Conservation (phyloP, 2,797 vertebrate genomes). For the Mormyrops boulengeri region DNA sequence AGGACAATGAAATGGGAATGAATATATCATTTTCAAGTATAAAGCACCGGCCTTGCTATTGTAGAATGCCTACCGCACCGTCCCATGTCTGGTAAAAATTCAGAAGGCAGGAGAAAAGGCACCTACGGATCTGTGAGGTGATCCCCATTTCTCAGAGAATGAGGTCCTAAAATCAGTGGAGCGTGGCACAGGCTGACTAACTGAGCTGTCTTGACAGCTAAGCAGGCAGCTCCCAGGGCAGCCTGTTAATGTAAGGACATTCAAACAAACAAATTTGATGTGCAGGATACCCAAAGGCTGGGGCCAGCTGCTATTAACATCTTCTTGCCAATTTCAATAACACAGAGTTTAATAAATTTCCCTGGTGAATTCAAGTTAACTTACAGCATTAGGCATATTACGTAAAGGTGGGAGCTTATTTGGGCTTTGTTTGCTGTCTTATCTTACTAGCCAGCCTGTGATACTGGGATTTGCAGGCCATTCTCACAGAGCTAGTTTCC, state of each 20-base stretch:
- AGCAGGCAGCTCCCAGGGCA: neutral
- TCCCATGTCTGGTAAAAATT: neutral
- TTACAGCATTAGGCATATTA: neutral
- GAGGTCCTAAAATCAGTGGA: neutral
- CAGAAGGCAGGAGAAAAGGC: neutral
- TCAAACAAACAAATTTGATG: neutral
- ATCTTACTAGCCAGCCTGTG: neutral
- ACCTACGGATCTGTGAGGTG: neutral
- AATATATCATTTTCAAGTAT: neutral
- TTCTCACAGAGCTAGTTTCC: neutral
- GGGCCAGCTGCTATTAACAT: neutral
- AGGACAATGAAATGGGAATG: neutral
- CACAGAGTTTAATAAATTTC: neutral
- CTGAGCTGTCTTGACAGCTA: neutral
- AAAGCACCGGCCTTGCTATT: neutral
- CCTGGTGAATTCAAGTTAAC: neutral
- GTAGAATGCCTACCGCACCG: neutral
- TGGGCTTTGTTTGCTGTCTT: neutral
- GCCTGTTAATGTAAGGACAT: neutral
- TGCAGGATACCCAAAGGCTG: neutral
- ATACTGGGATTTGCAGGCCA: no score
- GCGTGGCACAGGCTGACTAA: neutral
- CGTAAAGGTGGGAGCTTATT: neutral
- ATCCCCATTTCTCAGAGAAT: constrained; percentile 1
- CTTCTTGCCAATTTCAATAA: neutral